Evolutionary conservation across 1,140 invertebrate genomes (phyloP).

Genomic region (Diorhabda elongata): DNA sequence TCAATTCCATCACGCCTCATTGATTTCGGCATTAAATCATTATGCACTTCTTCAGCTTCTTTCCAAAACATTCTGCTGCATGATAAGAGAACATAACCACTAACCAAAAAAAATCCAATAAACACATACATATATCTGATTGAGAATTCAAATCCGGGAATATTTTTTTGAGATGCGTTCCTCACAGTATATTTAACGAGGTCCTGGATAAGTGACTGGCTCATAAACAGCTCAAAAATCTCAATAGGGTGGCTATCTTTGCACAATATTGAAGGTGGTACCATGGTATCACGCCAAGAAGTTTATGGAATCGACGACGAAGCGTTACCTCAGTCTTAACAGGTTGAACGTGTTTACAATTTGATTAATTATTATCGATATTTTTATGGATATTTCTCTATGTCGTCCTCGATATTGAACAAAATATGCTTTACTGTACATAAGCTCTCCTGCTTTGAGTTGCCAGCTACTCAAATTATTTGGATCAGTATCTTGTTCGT

Average conservation of each 20-base stretch:
- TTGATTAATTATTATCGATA: no score
- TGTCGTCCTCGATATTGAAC: no score
- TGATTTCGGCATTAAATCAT: constrained; percentile 29
- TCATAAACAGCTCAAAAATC: not conserved
- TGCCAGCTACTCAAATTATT: no score
- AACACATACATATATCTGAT: constrained; percentile 29
- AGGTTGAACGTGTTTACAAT: no score
- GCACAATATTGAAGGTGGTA: not conserved
- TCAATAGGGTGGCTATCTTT: not conserved
- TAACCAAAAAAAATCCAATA: constrained; percentile 30
- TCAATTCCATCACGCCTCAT: constrained; percentile 33
- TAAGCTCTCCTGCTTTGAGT: no score
- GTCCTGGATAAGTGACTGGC: not conserved
- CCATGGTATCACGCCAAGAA: not conserved
- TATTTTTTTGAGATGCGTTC: not conserved
- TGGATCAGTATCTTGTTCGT: no score
- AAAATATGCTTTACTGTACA: no score
- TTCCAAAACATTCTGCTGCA: constrained; percentile 34
- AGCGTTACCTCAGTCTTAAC: no score
- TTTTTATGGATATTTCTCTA: no score
- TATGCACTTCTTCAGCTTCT: constrained; percentile 26
- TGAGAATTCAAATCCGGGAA: not conserved
- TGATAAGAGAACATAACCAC: constrained; percentile 28
- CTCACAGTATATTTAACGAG: no score
- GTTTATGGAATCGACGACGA: no score